Evolutionary conservation across 2,113 vertebrate species (phyloP).

Genomic region (Poecilia latipinna): DNA sequence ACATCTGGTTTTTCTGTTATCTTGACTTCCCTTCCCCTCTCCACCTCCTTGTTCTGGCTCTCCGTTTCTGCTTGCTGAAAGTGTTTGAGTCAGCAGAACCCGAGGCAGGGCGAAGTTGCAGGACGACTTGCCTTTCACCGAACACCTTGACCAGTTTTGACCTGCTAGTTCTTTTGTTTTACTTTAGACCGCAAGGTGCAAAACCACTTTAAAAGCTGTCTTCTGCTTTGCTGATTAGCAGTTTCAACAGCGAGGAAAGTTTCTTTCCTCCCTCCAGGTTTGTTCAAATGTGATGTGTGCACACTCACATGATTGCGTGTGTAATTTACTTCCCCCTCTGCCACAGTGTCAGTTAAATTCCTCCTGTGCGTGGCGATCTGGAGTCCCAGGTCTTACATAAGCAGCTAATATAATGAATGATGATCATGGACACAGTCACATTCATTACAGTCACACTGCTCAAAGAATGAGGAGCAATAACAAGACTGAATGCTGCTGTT

Average conservation of each 20-base stretch:
- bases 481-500: not conserved
- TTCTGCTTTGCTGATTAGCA: not conserved
- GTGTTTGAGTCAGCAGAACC: constrained; percentile 78
- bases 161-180: constrained; percentile 27
- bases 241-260: constrained; percentile 4
- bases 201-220: not conserved
- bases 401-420: not conserved
- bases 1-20: constrained; percentile 74
- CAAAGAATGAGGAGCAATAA: not conserved
- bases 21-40: constrained; percentile 1
- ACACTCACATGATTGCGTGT: constrained; percentile 38
- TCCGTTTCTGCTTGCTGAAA: constrained; percentile 38
- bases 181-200: not conserved
- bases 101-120: constrained; percentile 51
- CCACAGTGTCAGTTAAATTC: constrained; percentile 43
- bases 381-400: constrained; percentile 12
- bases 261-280: constrained; percentile 5
- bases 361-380: constrained; percentile 15
- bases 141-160: constrained; percentile 42
- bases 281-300: constrained; percentile 2
- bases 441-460: not conserved
- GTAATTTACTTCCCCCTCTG: constrained; percentile 44
- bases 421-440: not conserved
- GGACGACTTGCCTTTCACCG: constrained; percentile 25
- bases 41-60: constrained; percentile 27